These are phyloP conservation scores for Hyaena hyaena DNA, from an alignment of 2,113 vertebrate genomes.

Conservation along the genomic window DNA sequence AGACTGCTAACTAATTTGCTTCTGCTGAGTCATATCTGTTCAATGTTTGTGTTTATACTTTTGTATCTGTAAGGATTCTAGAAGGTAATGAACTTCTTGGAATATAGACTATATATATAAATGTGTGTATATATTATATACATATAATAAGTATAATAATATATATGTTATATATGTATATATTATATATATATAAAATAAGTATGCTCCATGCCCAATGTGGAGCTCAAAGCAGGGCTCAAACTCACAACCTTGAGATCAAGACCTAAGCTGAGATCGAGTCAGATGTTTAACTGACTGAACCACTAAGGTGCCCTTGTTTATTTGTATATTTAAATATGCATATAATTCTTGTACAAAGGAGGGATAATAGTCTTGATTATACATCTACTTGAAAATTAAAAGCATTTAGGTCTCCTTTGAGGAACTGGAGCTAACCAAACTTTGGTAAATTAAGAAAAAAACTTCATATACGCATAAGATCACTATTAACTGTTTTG, in stretches of 20 bases:
- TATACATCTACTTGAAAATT: not conserved
- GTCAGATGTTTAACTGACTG: too few species aligned
- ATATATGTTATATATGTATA: too few species aligned
- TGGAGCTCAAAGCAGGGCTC: too few species aligned
- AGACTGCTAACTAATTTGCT: not conserved
- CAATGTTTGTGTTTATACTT: not conserved
- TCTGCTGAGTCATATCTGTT: not conserved
- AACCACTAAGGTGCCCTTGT: not conserved
- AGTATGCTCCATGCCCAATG: too few species aligned
- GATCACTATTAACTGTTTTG: constrained; percentile 13
- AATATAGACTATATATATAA: not conserved
- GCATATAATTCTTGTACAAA: constrained; percentile 21
- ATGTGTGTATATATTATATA: too few species aligned
- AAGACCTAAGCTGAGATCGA: too few species aligned
- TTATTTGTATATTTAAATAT: not conserved
- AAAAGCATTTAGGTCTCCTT: not conserved
- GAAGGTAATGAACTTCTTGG: constrained; percentile 9
- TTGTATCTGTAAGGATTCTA: not conserved
- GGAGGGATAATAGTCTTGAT: not conserved
- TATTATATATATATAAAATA: too few species aligned
- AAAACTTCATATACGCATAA: not conserved
- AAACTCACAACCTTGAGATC: too few species aligned
- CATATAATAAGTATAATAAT: too few species aligned
- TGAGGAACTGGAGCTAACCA: not conserved
- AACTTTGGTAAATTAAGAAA: not conserved